Evolutionary conservation across 2,113 vertebrate genomes (phyloP).

Genomic region (Rhagologus leucostigma): DNA sequence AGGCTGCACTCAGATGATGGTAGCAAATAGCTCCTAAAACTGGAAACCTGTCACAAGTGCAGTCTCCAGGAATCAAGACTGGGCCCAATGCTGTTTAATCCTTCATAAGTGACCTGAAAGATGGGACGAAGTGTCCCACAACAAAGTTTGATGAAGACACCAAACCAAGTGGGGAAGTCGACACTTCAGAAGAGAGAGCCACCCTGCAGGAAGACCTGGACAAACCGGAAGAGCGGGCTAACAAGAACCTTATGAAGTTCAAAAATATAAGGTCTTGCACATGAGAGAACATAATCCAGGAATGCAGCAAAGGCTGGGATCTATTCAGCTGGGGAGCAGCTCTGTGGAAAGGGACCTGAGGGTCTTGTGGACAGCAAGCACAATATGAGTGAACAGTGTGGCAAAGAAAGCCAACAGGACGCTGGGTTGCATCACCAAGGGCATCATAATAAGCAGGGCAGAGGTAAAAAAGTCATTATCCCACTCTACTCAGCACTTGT

Average conservation of each 20-base stretch:
- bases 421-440: not conserved
- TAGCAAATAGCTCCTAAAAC: not conserved
- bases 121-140: not conserved
- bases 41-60: not conserved
- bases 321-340: not conserved
- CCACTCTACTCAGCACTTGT: not conserved
- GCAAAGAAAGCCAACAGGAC: not conserved
- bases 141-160: not conserved
- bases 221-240: not conserved
- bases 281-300: not conserved
- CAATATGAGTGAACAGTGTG: not conserved
- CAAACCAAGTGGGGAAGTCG: rapidly evolving
- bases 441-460: not conserved
- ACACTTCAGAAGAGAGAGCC: not conserved
- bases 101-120: not conserved
- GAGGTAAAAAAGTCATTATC: not conserved
- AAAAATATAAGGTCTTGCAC: not conserved
- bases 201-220: not conserved
- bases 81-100: not conserved
- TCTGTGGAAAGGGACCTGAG: not conserved
- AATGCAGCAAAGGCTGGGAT: not conserved
- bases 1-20: not conserved
- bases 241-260: not conserved
- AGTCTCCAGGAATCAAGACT: not conserved
- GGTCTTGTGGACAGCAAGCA: not conserved